A percentile compares a stretch with the other conserved stretches of the same genome.
Conservation (phyloP, 2,888 invertebrate species). For the Pyrgus malvae region DNA sequence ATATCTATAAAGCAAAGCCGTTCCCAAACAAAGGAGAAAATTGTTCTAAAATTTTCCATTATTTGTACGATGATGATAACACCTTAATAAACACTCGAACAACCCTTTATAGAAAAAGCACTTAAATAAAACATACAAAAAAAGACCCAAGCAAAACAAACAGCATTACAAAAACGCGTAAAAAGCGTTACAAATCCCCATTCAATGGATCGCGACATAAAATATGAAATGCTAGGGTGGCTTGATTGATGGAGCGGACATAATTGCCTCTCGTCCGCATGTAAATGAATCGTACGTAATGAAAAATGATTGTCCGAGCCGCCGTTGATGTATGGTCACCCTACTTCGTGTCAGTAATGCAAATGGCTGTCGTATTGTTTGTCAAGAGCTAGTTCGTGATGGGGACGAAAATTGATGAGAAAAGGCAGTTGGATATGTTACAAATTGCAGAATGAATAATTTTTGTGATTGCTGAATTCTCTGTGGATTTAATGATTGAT, state of each 20-base stretch:
- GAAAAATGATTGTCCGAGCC: constrained; percentile 66
- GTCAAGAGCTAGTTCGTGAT: constrained; percentile 18
- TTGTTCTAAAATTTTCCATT: too few relatives aligned
- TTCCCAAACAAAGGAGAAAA: too few relatives aligned
- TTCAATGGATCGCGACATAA: constrained; percentile 45
- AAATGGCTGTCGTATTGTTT: constrained; percentile 45
- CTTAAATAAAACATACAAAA: not conserved
- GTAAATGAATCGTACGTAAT: constrained; percentile 78
- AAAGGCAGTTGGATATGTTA: constrained; percentile 10
- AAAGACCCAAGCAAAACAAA: not conserved
- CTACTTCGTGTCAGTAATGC: constrained; percentile 56
- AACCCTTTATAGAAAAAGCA: not conserved
- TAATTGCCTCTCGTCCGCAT: constrained; percentile 72
- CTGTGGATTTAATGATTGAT: too few relatives aligned
- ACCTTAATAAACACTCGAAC: too few relatives aligned
- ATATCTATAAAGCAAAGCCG: too few relatives aligned
- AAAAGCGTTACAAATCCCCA: constrained; percentile 22
- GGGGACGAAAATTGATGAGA: constrained; percentile 6
- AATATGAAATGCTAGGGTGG: constrained; percentile 66
- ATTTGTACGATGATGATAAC: too few relatives aligned
- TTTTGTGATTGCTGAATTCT: not conserved
- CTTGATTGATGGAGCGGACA: constrained; percentile 71
- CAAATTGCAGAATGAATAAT: constrained; percentile 12
- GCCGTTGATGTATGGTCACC: constrained; percentile 57
- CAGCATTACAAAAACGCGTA: constrained; percentile 19